Evolutionary conservation across 2,888 invertebrate genomes (phyloP).

Genomic region (Microctonus hyperodae): DNA sequence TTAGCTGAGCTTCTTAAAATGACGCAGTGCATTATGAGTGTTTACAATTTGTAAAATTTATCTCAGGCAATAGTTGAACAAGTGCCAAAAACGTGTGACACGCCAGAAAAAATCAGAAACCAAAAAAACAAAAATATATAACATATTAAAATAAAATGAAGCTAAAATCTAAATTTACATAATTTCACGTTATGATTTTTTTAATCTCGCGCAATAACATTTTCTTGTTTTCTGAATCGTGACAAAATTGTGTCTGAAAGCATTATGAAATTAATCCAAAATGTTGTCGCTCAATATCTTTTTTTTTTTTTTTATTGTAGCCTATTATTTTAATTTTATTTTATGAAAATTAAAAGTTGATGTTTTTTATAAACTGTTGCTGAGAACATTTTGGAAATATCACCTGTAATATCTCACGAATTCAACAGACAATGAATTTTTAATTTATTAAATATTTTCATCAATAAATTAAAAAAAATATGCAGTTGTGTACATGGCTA

Average conservation of each 20-base stretch:
- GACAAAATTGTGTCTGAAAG: constrained; percentile 5
- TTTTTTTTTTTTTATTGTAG: too few species aligned
- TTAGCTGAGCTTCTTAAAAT: neutral
- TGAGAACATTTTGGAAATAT: constrained; percentile 27
- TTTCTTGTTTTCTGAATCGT: constrained; percentile 8
- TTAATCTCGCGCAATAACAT: too few species aligned
- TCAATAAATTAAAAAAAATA: constrained; percentile 9
- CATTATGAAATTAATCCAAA: neutral
- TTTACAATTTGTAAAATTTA: neutral
- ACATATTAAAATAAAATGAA: neutral
- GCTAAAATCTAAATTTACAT: neutral
- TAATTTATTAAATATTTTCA: neutral
- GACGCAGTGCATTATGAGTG: neutral
- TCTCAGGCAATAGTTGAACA: constrained; percentile 19
- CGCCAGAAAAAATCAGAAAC: constrained; percentile 17
- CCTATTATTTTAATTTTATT: too few species aligned
- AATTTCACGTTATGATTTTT: too few species aligned
- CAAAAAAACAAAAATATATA: too few species aligned
- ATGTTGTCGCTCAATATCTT: neutral
- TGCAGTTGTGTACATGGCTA: neutral
- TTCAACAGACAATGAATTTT: neutral
- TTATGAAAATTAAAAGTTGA: neutral
- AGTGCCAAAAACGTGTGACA: constrained; percentile 40
- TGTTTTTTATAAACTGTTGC: neutral
- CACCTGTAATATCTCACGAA: constrained; percentile 31